phyloP scores from a whole-genome alignment of 2,888 invertebrate species.

The Heteromyza rotundicornis region DNA sequence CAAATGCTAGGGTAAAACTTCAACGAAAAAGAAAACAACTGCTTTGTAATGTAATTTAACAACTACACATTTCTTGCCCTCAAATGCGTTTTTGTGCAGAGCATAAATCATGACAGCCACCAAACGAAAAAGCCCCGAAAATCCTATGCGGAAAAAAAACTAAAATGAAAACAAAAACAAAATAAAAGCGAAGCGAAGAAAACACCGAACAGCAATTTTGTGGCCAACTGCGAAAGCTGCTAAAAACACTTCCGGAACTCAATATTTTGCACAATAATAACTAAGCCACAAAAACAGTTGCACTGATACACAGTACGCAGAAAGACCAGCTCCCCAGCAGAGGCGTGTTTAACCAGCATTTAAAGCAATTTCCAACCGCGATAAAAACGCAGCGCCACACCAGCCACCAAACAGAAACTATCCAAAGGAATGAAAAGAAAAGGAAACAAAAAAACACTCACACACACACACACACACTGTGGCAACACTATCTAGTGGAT shows the following conservation, averaged over 20 bases:
- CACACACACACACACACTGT: too few relatives aligned
- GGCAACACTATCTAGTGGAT: neutral
- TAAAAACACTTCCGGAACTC: constrained; percentile 8
- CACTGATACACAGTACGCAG: neutral
- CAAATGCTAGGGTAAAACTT: too few relatives aligned
- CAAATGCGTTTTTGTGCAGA: too few relatives aligned
- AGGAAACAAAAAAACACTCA: neutral
- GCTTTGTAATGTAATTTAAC: too few relatives aligned
- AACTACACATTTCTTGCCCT: too few relatives aligned
- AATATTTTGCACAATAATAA: neutral
- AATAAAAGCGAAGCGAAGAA: neutral
- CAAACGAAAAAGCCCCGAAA: neutral
- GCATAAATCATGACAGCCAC: neutral
- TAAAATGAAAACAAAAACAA: neutral
- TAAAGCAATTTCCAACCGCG: constrained; percentile 14
- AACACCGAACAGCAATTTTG: neutral
- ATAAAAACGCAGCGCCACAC: constrained; percentile 7
- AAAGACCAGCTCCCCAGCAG: neutral
- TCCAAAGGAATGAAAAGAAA: too few relatives aligned
- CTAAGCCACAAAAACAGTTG: neutral
- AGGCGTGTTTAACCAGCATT: constrained; percentile 10
- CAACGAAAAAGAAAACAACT: too few relatives aligned
- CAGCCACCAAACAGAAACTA: neutral
- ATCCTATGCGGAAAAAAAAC: neutral
- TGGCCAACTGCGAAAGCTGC: neutral